phyloP scores from a whole-genome alignment of 2,113 vertebrate species.

The Podarcis cretensis region DNA sequence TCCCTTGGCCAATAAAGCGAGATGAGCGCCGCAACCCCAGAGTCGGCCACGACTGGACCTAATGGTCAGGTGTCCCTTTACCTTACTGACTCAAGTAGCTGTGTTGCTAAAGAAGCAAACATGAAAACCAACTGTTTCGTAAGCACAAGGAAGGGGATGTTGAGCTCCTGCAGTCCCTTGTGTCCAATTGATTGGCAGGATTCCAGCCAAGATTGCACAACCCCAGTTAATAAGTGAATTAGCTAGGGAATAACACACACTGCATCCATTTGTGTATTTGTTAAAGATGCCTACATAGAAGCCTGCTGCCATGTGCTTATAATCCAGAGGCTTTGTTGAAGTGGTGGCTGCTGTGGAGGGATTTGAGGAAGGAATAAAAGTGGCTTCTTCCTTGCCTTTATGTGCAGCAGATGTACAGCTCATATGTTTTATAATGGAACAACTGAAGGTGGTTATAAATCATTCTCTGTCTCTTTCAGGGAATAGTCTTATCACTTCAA shows the following conservation, averaged over 20 bases:
- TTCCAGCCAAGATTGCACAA: neutral
- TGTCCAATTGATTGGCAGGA: neutral
- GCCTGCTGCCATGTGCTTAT: neutral
- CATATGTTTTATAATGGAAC: neutral
- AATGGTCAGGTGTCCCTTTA: no score
- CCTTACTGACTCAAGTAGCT: neutral
- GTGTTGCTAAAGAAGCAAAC: neutral
- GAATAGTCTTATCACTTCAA: neutral
- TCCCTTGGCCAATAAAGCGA: no score
- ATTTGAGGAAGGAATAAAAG: neutral
- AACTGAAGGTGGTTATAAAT: neutral
- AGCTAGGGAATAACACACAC: conserved; percentile 63
- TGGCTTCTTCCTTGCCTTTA: neutral
- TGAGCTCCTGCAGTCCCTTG: neutral
- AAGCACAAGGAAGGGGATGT: neutral
- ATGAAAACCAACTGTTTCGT: no score
- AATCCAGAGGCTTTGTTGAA: neutral
- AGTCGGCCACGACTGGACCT: no score
- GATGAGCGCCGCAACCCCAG: no score
- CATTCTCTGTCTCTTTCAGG: neutral
- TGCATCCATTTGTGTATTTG: neutral
- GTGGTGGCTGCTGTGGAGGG: neutral
- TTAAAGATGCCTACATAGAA: neutral
- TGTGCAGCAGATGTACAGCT: neutral
- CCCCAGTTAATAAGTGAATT: neutral